Conservation (phyloP, 2,113 vertebrate species). For the Brachyhypopomus occidentalis region DNA sequence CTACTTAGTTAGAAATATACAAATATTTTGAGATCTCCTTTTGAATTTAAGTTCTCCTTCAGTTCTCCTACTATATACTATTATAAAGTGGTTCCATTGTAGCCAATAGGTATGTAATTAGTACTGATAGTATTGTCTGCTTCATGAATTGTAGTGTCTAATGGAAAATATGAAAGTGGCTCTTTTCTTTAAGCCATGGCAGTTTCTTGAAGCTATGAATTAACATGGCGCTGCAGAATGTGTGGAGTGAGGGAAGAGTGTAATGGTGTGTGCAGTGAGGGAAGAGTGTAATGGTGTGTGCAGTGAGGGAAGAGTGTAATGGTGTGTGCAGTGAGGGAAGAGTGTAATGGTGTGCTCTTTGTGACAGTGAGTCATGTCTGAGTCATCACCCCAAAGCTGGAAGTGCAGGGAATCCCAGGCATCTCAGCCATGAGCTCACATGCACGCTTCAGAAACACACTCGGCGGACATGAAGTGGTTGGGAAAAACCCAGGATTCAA, state of each 20-base stretch:
- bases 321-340: conserved; percentile 6
- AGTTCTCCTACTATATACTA: background rate
- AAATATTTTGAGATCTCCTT: too few relatives aligned
- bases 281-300: too few relatives aligned
- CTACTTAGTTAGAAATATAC: too few relatives aligned
- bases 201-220: background rate
- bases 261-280: too few relatives aligned
- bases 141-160: background rate
- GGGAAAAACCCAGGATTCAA: background rate
- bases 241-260: conserved; percentile 11
- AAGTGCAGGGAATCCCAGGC: conserved; percentile 48
- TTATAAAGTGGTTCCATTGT: background rate
- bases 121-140: background rate
- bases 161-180: background rate
- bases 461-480: background rate
- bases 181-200: background rate
- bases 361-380: conserved; percentile 49
- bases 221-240: background rate
- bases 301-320: too few relatives aligned
- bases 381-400: conserved; percentile 54
- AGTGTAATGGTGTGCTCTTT: conserved; percentile 33
- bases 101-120: background rate
- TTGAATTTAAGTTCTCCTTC: too few relatives aligned
- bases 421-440: conserved; percentile 27
- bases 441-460: background rate